A percentile compares a stretch with the other conserved stretches of the same genome.
Evolutionary conservation across 2,113 vertebrate species (phyloP).

Genomic region (Tupaia tana): DNA sequence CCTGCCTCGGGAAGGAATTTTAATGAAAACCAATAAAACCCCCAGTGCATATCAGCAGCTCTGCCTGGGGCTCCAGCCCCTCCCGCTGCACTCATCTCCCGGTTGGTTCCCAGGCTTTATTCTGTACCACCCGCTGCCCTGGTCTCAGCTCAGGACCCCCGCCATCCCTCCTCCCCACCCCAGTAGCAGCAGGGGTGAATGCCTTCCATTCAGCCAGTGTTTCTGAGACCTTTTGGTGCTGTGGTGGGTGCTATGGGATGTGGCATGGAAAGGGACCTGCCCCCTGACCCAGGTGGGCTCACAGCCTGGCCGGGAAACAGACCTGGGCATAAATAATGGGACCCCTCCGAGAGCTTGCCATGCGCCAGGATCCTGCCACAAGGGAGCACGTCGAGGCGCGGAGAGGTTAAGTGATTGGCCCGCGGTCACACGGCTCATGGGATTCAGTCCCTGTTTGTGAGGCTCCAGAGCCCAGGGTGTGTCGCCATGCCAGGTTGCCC

Average conservation of each 20-base stretch:
- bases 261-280: neutral
- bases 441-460: neutral
- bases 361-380: neutral
- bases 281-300: neutral
- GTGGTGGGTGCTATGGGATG: neutral
- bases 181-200: neutral
- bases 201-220: neutral
- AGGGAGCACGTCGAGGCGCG: neutral
- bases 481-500: neutral
- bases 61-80: constrained; percentile 23
- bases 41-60: constrained; percentile 69
- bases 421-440: neutral
- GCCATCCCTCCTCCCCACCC: neutral
- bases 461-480: neutral
- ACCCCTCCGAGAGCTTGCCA: neutral
- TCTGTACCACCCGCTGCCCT: accelerated
- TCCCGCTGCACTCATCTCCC: neutral
- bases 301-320: neutral
- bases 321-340: neutral
- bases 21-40: constrained; percentile 83
- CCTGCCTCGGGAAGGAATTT: constrained; percentile 75
- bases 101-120: neutral
- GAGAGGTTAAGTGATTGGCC: neutral
- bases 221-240: neutral
- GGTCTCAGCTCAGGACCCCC: neutral